These are phyloP conservation scores for Brassicogethes aeneus DNA, from an alignment of 2,888 invertebrate species.

Conservation along the genomic window DNA sequence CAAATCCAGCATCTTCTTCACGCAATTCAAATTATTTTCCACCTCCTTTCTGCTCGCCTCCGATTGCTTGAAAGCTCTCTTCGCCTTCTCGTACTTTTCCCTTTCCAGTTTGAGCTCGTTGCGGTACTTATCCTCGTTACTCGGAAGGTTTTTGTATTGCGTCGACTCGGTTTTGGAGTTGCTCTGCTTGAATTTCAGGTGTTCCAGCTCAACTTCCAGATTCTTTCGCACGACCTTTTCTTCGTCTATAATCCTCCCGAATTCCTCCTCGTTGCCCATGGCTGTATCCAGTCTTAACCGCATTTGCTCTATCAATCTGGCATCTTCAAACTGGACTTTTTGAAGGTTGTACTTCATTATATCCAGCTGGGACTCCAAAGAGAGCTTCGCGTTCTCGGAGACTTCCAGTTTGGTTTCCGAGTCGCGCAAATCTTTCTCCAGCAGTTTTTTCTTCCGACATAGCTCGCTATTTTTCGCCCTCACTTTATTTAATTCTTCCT, in stretches of 20 bases:
- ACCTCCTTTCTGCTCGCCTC: conserved; percentile 23
- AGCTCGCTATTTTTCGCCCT: background rate
- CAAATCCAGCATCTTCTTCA: conserved; percentile 26
- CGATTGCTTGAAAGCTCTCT: conserved; percentile 21
- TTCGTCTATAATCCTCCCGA: conserved; percentile 50
- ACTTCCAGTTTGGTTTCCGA: background rate
- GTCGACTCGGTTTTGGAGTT: conserved; percentile 27
- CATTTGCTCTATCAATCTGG: conserved; percentile 56
- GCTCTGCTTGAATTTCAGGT: conserved; percentile 20
- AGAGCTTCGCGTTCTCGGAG: background rate
- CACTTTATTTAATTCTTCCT: conserved; percentile 19
- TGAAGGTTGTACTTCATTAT: conserved; percentile 51
- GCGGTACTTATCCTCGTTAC: conserved; percentile 21
- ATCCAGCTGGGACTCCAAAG: conserved; percentile 43
- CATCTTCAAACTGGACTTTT: conserved; percentile 52
- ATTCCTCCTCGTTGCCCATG: conserved; percentile 53
- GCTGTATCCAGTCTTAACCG: conserved; percentile 55
- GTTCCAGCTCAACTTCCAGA: conserved; percentile 31
- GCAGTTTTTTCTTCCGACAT: conserved; percentile 2
- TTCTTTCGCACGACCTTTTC: conserved; percentile 42
- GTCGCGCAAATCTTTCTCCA: background rate
- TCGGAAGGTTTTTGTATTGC: conserved; percentile 32
- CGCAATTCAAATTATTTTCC: conserved; percentile 27
- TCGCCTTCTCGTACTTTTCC: conserved; percentile 22
- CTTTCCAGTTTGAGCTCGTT: conserved; percentile 20